Conservation (phyloP, 2,888 invertebrate species). For the Archips crataeganus region DNA sequence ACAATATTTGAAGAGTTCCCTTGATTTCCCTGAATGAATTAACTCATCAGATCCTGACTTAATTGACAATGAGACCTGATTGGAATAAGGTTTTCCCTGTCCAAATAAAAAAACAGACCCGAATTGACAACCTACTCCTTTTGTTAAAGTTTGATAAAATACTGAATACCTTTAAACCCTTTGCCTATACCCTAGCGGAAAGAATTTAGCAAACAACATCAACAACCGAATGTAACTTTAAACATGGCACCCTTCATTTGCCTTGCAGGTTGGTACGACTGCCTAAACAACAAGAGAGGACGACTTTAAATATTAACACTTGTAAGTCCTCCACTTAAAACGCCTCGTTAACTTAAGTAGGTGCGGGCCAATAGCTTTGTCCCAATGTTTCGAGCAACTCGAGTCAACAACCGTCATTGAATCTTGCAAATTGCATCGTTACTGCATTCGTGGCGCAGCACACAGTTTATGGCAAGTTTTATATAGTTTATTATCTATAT, state of each 20-base stretch:
- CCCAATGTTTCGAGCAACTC: conserved; percentile 34
- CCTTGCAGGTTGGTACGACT: neutral
- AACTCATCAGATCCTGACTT: no score
- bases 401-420: conserved; percentile 45
- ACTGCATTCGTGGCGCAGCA: conserved; percentile 33
- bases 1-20: no score
- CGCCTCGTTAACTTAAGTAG: conserved; percentile 16
- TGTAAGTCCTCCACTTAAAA: neutral
- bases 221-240: no score
- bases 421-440: conserved; percentile 47
- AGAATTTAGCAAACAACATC: no score
- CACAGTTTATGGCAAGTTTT: conserved; percentile 17
- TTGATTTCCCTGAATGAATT: no score
- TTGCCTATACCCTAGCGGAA: no score
- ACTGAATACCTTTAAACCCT: no score
- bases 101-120: no score
- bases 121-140: no score
- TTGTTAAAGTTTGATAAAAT: no score
- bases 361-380: conserved; percentile 28
- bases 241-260: neutral
- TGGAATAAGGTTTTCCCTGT: no score
- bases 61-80: no score
- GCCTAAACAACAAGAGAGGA: neutral
- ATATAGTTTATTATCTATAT: neutral
- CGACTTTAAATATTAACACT: conserved; percentile 2